Conservation (phyloP, 2,888 invertebrate genomes). For the Lucinisca nassula region DNA sequence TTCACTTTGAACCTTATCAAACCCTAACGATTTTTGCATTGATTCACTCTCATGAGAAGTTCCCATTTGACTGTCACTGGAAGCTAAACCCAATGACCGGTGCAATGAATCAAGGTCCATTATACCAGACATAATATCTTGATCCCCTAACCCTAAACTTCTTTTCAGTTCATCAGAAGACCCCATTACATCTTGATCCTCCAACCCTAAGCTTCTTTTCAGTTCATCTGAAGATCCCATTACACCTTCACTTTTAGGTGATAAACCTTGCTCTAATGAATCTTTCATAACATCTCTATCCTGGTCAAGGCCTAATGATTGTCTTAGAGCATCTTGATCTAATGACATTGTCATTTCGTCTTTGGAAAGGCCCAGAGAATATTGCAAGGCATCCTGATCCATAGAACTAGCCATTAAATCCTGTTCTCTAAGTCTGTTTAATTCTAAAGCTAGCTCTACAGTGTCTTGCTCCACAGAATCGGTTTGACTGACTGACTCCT, state of each 20-base stretch:
- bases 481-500: constrained; percentile 48
- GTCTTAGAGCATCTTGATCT: constrained; percentile 63
- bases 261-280: constrained; percentile 56
- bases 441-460: not conserved
- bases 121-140: constrained; percentile 64
- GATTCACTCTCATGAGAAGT: constrained; percentile 8
- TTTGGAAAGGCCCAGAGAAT: constrained; percentile 51
- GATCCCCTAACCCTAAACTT: constrained; percentile 57
- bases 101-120: constrained; percentile 68
- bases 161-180: constrained; percentile 55
- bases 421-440: not conserved
- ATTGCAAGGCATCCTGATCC: constrained; percentile 63
- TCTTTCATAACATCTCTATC: constrained; percentile 54
- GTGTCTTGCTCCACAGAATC: constrained; percentile 67
- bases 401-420: constrained; percentile 54
- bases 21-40: constrained; percentile 16
- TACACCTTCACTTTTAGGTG: constrained; percentile 1
- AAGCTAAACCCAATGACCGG: constrained; percentile 64
- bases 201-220: constrained; percentile 53
- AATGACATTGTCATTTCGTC: constrained; percentile 54
- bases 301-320: constrained; percentile 56
- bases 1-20: constrained; percentile 37
- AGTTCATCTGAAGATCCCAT: constrained; percentile 60
- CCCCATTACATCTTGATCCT: constrained; percentile 54
- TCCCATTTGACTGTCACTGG: constrained; percentile 52